Conservation (phyloP, 2,113 vertebrate genomes). For the Nycticorax nycticorax region DNA sequence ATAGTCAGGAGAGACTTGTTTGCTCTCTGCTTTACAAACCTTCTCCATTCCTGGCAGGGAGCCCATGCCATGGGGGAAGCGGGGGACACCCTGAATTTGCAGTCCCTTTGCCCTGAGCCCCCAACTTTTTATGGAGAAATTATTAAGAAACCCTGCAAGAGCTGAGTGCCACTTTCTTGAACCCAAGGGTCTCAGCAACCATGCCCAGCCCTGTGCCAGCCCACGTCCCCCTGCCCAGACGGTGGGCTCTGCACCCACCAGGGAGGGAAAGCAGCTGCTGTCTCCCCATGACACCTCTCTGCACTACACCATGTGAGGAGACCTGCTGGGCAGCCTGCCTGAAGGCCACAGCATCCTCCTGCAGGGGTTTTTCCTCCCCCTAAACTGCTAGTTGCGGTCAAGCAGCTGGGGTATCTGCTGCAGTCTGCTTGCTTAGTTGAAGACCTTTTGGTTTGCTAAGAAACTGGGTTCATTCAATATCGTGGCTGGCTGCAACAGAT, state of each 20-base stretch:
- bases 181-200: background rate
- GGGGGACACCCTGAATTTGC: background rate
- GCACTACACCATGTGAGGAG: background rate
- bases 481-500: background rate
- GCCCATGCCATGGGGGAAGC: background rate
- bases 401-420: background rate
- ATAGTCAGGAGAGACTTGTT: background rate
- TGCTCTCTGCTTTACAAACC: background rate
- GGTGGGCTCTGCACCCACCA: background rate
- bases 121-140: background rate
- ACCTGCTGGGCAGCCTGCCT: background rate
- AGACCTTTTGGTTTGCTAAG: background rate
- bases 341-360: background rate
- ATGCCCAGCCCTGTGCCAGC: background rate
- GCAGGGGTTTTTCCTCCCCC: accelerated
- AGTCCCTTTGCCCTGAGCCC: background rate
- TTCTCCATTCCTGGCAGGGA: background rate
- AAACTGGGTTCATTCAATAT: background rate
- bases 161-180: background rate
- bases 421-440: background rate
- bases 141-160: background rate
- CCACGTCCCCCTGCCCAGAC: accelerated
- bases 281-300: background rate
- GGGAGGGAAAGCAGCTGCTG: background rate
- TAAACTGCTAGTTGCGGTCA: background rate